phyloP scores from a whole-genome alignment of 2,797 vertebrate genomes.

The Lycodopsis pacificus region DNA sequence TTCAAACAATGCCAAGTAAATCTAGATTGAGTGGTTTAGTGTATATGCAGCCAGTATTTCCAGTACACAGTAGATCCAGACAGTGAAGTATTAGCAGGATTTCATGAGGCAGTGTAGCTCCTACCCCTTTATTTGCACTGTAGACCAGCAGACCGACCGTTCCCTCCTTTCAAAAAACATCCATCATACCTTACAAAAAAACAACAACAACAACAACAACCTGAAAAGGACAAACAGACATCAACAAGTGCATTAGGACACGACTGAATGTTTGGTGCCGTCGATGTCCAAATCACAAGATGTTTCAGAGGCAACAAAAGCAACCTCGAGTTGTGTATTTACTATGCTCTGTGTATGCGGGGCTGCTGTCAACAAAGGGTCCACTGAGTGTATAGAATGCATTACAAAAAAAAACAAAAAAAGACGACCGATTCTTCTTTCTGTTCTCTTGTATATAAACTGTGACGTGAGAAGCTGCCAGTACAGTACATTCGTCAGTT shows the following conservation, averaged over 20 bases:
- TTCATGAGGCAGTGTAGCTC: conserved; percentile 27
- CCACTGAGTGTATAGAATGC: conserved; percentile 59
- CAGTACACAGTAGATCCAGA: conserved; percentile 28
- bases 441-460: conserved; percentile 83
- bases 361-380: conserved; percentile 42
- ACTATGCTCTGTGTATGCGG: conserved; percentile 63
- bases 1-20: conserved; percentile 19
- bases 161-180: conserved; percentile 44
- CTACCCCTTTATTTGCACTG: conserved; percentile 52
- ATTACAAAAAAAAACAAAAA: conserved; percentile 40
- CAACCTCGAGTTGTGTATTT: conserved; percentile 64
- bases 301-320: conserved; percentile 51
- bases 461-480: conserved; percentile 82
- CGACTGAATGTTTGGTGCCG: conserved; percentile 75
- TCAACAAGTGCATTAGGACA: conserved; percentile 79
- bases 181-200: conserved; percentile 63
- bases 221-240: conserved; percentile 57
- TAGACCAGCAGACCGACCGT: conserved; percentile 58
- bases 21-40: conserved; percentile 28
- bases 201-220: not conserved
- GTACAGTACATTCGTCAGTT: conserved; percentile 78
- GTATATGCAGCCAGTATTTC: conserved; percentile 16
- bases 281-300: conserved; percentile 63
- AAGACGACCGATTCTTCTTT: conserved; percentile 64
- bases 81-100: conserved; percentile 16